Base-by-base conservation (phyloP, 1,140 invertebrate genomes). In the Batillaria attramentaria region DNA sequence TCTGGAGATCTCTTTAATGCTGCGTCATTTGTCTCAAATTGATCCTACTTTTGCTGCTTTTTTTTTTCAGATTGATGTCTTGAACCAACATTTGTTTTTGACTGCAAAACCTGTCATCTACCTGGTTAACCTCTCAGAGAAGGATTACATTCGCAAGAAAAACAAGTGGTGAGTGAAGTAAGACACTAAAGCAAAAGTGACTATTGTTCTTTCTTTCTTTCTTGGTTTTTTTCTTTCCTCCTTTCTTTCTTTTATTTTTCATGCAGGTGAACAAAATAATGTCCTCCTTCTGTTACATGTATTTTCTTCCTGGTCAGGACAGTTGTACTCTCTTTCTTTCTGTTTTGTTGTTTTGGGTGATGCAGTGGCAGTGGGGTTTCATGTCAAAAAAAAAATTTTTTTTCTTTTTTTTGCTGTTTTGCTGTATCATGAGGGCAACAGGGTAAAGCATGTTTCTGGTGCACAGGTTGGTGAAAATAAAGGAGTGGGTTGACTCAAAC, bases 101-200 rank as follows among this genome's bases (percentile, higher is more conserved):
- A 99, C 98, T n/a, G 96, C 98, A 0, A 99, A 99, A 90, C 99
- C 99, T 8, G 95, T 97, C 65, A 95, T 99, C 86, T 99, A 99
- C 91, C 92, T 99, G 73, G 95, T 99, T 0, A 99, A 99, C 92
- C 92, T 99, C 57, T 97, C 98, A 0, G 98, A 99, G 91, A 98
- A 98, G 91, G 98, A 99, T 92, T 99, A 98, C 90, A 98, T 98
- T 86, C 94, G 97, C 84, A 99, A 99, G 92, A 99, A 99, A 92
- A 99, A 99, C 90, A 99, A 99, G 93, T 99, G 97, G 97, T 97
- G n/a, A 18, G 0, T 18, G 46, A 54, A 54, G n/a, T n/a, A n/a
- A n/a, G n/a, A n/a, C n/a, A n/a, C n/a, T n/a, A n/a, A n/a, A n/a
- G n/a, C n/a, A n/a, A n/a, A n/a, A n/a, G n/a, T n/a, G n/a, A n/a